Conservation (phyloP, 2,113 vertebrate species). For the Scomber scombrus region DNA sequence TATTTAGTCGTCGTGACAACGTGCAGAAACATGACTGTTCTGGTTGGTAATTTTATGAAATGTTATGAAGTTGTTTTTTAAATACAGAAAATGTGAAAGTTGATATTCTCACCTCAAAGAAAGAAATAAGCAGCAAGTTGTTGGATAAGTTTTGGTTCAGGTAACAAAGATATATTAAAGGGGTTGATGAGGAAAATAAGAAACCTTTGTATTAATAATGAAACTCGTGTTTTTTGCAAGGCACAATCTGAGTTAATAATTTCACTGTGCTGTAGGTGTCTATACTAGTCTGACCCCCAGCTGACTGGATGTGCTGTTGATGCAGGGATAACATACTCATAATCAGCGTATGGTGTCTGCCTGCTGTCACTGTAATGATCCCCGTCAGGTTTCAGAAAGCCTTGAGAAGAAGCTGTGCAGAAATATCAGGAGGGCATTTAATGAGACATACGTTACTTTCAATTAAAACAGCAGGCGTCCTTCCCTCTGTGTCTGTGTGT, state of each 20-base stretch:
- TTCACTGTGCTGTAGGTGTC: neutral
- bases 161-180: neutral
- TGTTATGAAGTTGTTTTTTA: too few species aligned
- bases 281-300: neutral
- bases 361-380: slow-evolving; percentile 30
- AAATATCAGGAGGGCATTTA: slow-evolving; percentile 45
- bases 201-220: neutral
- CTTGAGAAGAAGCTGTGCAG: slow-evolving; percentile 16
- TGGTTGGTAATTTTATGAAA: too few species aligned
- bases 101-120: neutral
- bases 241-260: neutral
- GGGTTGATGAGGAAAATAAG: neutral
- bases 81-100: too few species aligned
- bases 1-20: too few species aligned
- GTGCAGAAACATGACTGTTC: too few species aligned
- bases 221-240: too few species aligned
- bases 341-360: slow-evolving; percentile 14
- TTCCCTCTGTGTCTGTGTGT: neutral
- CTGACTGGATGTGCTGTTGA: neutral
- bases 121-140: neutral
- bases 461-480: slow-evolving; percentile 40
- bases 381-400: slow-evolving; percentile 11
- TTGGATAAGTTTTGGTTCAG: neutral
- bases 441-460: slow-evolving; percentile 47
- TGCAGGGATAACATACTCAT: slow-evolving; percentile 14